Percentiles rank a stretch among this genome's conserved stretches.
Conservation (phyloP, 1,140 invertebrate species). For the Drosophila parabipectinata region DNA sequence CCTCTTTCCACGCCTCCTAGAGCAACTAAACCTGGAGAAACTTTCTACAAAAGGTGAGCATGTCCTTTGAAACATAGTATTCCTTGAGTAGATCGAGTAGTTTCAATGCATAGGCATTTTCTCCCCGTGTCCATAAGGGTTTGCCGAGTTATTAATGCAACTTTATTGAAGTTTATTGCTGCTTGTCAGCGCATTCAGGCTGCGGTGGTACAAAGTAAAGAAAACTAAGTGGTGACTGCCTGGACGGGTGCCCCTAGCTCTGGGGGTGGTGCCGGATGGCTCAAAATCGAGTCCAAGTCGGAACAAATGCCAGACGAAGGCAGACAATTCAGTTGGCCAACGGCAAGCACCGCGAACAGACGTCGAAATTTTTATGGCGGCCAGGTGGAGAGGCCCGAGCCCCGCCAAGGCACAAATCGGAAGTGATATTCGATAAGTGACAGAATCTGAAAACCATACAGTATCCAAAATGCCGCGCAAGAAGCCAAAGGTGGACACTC, state of each 20-base stretch:
- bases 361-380: conserved; percentile 5
- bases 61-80: background rate
- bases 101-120: background rate
- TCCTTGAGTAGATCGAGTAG: too few relatives aligned
- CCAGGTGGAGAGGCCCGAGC: background rate
- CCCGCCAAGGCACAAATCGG: background rate
- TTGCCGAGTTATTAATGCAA: conserved; percentile 71
- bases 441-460: background rate
- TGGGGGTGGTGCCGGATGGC: background rate
- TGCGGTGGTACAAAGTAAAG: conserved; percentile 28
- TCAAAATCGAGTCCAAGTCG: conserved; percentile 14
- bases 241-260: background rate
- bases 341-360: conserved; percentile 44
- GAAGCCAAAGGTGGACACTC: conserved; percentile 84
- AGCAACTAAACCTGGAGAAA: background rate
- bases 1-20: background rate
- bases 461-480: conserved; percentile 73
- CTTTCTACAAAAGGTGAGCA: too few relatives aligned
- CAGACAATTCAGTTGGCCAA: conserved; percentile 57
- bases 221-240: conserved; percentile 7
- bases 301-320: conserved; percentile 39
- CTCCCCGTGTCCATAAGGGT: conserved; percentile 27
- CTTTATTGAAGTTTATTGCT: conserved; percentile 79
- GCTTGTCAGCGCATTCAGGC: conserved; percentile 72
- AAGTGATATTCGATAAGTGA: background rate